Conservation (phyloP, 2,888 invertebrate species). For the Autographa pulchrina region DNA sequence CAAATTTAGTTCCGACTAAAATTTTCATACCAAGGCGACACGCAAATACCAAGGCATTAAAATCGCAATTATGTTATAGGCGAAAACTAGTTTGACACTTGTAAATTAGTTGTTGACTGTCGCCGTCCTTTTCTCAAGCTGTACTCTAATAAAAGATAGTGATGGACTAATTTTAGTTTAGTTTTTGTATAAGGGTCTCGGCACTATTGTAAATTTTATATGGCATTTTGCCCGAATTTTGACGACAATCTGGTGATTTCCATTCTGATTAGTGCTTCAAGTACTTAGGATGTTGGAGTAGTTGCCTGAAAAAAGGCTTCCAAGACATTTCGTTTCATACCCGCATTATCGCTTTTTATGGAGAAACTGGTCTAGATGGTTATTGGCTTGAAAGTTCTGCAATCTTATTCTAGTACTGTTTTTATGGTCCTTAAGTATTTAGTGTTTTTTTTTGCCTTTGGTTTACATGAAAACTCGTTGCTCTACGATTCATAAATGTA, state of each 20-base stretch:
- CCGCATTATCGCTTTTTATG: neutral
- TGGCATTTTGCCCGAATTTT: constrained; percentile 20
- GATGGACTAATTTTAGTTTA: too few relatives aligned
- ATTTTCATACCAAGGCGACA: too few relatives aligned
- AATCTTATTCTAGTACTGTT: neutral
- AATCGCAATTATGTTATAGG: too few relatives aligned
- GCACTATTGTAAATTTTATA: constrained; percentile 8
- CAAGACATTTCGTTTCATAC: neutral
- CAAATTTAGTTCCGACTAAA: too few relatives aligned
- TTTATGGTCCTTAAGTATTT: neutral
- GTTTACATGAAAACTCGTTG: neutral
- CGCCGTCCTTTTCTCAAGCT: too few relatives aligned
- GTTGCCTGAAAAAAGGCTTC: constrained; percentile 1
- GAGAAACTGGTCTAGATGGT: neutral
- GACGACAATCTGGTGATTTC: constrained; percentile 33
- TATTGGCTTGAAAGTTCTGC: neutral
- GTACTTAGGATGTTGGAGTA: neutral
- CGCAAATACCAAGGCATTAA: too few relatives aligned
- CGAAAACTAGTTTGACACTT: too few relatives aligned
- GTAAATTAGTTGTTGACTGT: too few relatives aligned
- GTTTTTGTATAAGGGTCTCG: too few relatives aligned
- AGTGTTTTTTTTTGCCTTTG: neutral
- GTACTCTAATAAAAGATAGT: too few relatives aligned
- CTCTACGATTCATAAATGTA: neutral
- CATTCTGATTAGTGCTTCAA: constrained; percentile 18